Evolutionary conservation across 2,113 vertebrate species (phyloP), one percentile per base, ranked within the genome.

Genomic region (Vulpes lagopus): DNA sequence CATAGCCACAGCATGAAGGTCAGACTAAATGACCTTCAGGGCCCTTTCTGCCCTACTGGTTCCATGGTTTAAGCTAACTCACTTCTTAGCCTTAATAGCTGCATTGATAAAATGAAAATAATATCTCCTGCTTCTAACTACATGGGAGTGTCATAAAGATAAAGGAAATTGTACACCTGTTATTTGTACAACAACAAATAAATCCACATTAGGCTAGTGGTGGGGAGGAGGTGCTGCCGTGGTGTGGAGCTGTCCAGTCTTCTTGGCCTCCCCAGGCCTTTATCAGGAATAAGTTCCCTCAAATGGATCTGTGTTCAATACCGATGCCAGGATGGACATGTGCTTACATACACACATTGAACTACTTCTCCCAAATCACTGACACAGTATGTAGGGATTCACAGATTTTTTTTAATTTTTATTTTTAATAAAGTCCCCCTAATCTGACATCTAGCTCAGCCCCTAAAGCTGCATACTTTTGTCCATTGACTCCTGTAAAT

Each of bases 81-180:
- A 64, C 60, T 14, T 83, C 64, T 89, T 38, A 97, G 32, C 49
- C 38, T 85, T 73, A 78, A 73, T 12, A 79, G n/a, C 60, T 49
- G 6, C 30, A 32, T 82, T 1, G 0, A 74, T 95, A 82, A 89
- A 85, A 89, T 78, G 55, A 93, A 85, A 96, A 83, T 96, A 67
- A 67, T 59, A 74, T 43, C 4, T 0, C 53, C 59, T 86, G 55
- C 84, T 22, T 64, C 80, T 91, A 32, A 95, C 51, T 30, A 53
- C 55, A 83, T 43, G 9, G 16, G 22, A 23, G 27, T 96, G 49
- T 49, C 90, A 62, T 90, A 83, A 94, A 95, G 86, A 82, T 93
- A 49, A 87, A 94, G 89, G 43, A 79, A 87, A 57, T 4, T 65
- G 83, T 27, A 67, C 11, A 80, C 51, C 74, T 79, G 51, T 83